A percentile compares a stretch with the other conserved stretches of the same genome.
Evolutionary conservation across 1,140 invertebrate species (phyloP).

Genomic region (Drosophila pseudoananassae): DNA sequence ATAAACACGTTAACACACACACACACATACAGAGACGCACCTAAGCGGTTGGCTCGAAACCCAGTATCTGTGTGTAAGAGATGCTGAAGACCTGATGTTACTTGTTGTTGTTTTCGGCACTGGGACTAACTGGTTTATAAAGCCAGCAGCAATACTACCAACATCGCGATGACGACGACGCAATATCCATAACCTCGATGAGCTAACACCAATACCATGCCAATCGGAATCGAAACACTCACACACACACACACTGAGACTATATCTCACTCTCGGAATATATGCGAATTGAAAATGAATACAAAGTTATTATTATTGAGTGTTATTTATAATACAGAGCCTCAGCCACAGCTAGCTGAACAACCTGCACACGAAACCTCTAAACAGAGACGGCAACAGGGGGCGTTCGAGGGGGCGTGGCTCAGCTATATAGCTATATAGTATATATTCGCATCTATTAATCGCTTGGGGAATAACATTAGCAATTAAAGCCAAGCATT

Average conservation of each 20-base stretch:
- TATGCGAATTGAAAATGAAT: constrained; percentile 75
- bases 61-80: constrained; percentile 19
- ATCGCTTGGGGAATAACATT: constrained; percentile 60
- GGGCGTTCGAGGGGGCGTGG: constrained; percentile 3
- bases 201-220: constrained; percentile 73
- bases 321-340: constrained; percentile 57
- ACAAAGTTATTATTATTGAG: constrained; percentile 79
- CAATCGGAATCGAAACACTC: constrained; percentile 6
- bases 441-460: constrained; percentile 30
- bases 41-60: not conserved
- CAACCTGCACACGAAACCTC: constrained; percentile 60
- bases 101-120: constrained; percentile 19
- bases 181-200: constrained; percentile 82
- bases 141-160: constrained; percentile 43
- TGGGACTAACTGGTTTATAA: constrained; percentile 76
- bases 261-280: constrained; percentile 15
- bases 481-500: constrained; percentile 58
- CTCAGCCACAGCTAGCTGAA: not conserved
- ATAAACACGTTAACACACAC: constrained; percentile 71
- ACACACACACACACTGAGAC: constrained; percentile 28
- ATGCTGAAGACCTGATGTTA: constrained; percentile 72
- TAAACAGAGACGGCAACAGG: constrained; percentile 32
- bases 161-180: constrained; percentile 56
- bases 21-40: not conserved
- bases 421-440: constrained; percentile 17